phyloP scores from a whole-genome alignment of 1,140 invertebrate genomes.

The Pristionchus pacificus region DNA sequence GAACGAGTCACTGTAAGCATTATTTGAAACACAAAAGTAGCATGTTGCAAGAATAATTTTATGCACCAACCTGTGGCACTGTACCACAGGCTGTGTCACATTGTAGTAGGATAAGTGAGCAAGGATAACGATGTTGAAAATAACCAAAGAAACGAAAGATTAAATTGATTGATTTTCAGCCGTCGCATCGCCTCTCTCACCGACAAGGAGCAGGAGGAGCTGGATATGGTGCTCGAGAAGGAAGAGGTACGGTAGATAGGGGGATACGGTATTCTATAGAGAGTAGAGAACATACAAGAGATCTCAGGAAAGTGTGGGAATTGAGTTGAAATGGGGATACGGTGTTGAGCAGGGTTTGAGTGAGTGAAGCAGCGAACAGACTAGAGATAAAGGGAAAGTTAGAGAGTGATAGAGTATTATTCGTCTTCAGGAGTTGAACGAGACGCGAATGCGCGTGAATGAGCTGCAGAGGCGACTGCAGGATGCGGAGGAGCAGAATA shows the following conservation, averaged over 20 bases:
- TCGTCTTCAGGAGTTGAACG: slow-evolving; percentile 18
- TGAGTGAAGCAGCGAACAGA: too few species aligned
- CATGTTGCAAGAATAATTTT: neutral
- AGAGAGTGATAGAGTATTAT: too few species aligned
- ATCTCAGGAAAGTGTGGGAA: too few species aligned
- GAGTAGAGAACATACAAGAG: too few species aligned
- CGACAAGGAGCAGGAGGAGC: slow-evolving; percentile 7
- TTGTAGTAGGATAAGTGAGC: neutral
- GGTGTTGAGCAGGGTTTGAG: too few species aligned
- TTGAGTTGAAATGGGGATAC: too few species aligned
- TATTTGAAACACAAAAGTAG: neutral
- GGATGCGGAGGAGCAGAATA: slow-evolving; percentile 23
- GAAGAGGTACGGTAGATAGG: slow-evolving; percentile 13
- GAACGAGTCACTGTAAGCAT: too few species aligned
- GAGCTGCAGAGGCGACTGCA: slow-evolving; percentile 14
- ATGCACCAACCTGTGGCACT: neutral
- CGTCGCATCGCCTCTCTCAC: neutral
- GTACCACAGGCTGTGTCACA: too few species aligned
- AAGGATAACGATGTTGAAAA: neutral
- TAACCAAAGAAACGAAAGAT: neutral
- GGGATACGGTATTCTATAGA: neutral
- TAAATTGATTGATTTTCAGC: neutral
- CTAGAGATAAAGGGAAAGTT: too few species aligned
- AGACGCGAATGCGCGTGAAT: slow-evolving; percentile 22
- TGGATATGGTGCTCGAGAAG: slow-evolving; percentile 8